These are phyloP conservation scores for Drosophila ogumai DNA, from an alignment of 1,140 invertebrate species.

Conservation along the genomic window DNA sequence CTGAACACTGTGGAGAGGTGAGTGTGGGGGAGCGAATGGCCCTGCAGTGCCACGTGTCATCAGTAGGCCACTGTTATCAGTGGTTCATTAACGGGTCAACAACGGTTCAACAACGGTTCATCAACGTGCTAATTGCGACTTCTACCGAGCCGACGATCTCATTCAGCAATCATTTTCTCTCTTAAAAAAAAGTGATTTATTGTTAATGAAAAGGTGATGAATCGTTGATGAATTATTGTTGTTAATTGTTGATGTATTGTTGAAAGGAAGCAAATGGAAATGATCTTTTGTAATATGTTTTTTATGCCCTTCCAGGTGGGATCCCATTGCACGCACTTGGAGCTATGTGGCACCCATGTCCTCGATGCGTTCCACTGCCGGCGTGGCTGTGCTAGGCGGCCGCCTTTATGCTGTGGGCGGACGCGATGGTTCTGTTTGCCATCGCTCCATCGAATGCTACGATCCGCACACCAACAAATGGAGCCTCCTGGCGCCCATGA, in stretches of 20 bases:
- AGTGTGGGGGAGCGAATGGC: not conserved
- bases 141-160: no score
- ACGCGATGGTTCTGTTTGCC: slow-evolving; percentile 95
- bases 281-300: not conserved
- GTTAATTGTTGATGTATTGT: no score
- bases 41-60: no score
- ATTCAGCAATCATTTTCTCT: no score
- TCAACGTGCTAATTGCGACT: no score
- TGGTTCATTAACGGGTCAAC: no score
- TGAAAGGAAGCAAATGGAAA: no score
- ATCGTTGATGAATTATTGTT: no score
- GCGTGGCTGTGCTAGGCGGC: slow-evolving; percentile 93
- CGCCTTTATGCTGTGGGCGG: slow-evolving; percentile 97
- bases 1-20: slow-evolving; percentile 95
- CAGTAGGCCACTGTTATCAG: no score
- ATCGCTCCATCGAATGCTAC: slow-evolving; percentile 96
- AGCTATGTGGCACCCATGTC: slow-evolving; percentile 95
- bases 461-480: slow-evolving; percentile 96
- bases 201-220: no score
- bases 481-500: slow-evolving; percentile 95
- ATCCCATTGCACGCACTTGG: slow-evolving; percentile 94
- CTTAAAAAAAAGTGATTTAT: no score
- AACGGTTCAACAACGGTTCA: no score
- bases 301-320: slow-evolving; percentile 88
- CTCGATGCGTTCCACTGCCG: slow-evolving; percentile 93